Evolutionary conservation across 2,888 invertebrate species (phyloP).

Genomic region (Punctoribates punctum): DNA sequence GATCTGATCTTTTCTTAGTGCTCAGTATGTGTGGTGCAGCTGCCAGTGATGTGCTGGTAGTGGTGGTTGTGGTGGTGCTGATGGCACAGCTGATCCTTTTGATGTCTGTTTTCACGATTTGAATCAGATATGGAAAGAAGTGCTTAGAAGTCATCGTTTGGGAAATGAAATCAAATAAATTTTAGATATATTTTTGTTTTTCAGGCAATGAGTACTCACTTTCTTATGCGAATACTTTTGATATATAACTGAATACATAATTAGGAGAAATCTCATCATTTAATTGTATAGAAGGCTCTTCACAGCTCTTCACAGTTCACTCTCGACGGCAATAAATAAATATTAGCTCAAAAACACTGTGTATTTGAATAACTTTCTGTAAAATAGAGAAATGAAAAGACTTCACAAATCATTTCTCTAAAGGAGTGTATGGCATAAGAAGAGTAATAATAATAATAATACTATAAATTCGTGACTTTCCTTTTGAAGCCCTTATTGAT

Average conservation of each 20-base stretch:
- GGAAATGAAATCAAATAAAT: background rate
- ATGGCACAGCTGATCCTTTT: background rate
- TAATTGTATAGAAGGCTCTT: constrained; percentile 3
- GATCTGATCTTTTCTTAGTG: background rate
- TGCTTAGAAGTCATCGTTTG: background rate
- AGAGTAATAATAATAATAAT: background rate
- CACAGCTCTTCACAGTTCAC: background rate
- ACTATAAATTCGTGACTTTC: background rate
- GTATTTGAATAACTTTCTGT: background rate
- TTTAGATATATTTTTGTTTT: background rate
- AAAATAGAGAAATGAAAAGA: background rate
- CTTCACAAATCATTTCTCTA: background rate
- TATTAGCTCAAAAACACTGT: background rate
- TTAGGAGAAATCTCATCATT: background rate
- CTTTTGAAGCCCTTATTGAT: background rate
- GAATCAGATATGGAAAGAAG: background rate
- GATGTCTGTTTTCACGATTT: background rate
- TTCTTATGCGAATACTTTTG: background rate
- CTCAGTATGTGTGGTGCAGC: background rate
- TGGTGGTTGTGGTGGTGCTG: background rate
- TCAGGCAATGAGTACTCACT: background rate
- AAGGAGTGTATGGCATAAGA: background rate
- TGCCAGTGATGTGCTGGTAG: background rate
- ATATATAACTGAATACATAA: background rate
- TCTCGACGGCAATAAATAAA: constrained; percentile 5